These are phyloP conservation scores for Busseola fusca DNA, from an alignment of 2,888 invertebrate species.

Conservation along the genomic window DNA sequence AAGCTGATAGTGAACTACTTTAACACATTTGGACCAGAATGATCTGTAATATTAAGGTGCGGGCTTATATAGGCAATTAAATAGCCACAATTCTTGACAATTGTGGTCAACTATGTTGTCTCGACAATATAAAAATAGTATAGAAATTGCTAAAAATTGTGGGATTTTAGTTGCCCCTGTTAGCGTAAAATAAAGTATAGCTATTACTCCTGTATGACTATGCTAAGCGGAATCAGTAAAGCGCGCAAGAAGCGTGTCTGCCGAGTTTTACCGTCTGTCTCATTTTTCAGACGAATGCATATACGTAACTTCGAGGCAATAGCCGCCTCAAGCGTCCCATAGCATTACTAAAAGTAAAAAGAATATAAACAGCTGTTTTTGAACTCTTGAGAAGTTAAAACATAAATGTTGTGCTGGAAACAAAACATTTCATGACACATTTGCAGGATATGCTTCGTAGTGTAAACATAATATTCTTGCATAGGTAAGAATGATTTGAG, in stretches of 20 bases:
- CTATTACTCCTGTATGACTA: background rate
- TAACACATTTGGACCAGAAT: background rate
- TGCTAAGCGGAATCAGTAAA: conserved; percentile 14
- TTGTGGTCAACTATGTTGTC: background rate
- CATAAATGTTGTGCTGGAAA: conserved; percentile 39
- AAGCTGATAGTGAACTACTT: background rate
- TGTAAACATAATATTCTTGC: background rate
- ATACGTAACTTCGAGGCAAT: background rate
- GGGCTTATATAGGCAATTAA: background rate
- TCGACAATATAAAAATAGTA: background rate
- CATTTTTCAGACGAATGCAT: background rate
- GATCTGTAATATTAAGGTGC: too few relatives aligned
- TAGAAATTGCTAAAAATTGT: conserved; percentile 4
- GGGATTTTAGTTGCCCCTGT: conserved; percentile 9
- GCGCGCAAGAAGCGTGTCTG: conserved; percentile 14
- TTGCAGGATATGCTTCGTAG: background rate
- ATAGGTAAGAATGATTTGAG: conserved; percentile 1
- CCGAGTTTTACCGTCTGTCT: conserved; percentile 6
- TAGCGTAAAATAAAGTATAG: conserved; percentile 15
- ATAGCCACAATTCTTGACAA: background rate
- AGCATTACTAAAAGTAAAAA: background rate
- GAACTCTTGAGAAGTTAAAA: conserved; percentile 30
- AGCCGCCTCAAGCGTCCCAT: conserved; percentile 14
- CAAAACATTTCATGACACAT: conserved; percentile 19
- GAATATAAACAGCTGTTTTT: conserved; percentile 13